Percentiles rank a stretch among this genome's conserved stretches.
These are phyloP conservation scores for Squalus acanthias DNA, from an alignment of 2,797 vertebrate genomes.

Conservation along the genomic window DNA sequence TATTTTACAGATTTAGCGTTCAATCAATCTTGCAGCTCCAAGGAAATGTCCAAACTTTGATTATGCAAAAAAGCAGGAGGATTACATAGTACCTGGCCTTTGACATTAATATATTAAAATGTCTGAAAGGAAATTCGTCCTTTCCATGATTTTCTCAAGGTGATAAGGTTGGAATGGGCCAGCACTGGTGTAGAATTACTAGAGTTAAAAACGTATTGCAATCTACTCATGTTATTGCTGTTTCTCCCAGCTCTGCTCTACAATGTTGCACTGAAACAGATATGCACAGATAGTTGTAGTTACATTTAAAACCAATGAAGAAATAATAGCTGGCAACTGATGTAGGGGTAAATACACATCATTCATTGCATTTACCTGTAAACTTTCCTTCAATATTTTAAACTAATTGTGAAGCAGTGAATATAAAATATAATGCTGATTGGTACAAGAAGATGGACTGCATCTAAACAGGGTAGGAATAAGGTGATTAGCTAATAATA, in stretches of 20 bases:
- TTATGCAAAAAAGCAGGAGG: too few relatives aligned
- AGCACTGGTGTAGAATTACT: too few relatives aligned
- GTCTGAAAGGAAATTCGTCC: neutral
- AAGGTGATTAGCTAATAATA: neutral
- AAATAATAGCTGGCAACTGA: too few relatives aligned
- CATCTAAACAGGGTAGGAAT: neutral
- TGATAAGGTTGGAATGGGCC: neutral
- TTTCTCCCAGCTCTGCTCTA: neutral
- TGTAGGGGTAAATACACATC: neutral
- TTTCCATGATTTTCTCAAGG: neutral
- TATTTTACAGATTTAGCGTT: too few relatives aligned
- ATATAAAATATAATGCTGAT: neutral
- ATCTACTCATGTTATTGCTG: neutral
- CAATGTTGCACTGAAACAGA: neutral
- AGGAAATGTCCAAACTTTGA: too few relatives aligned
- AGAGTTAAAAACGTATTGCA: neutral
- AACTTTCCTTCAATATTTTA: neutral
- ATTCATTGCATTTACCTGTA: neutral
- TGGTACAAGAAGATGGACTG: neutral
- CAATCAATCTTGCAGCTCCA: too few relatives aligned
- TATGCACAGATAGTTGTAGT: neutral
- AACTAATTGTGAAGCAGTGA: neutral
- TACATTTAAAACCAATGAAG: neutral
- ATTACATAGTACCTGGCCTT: too few relatives aligned
- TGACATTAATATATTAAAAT: neutral